These are phyloP conservation scores for Lymantria dispar DNA, from an alignment of 2,888 invertebrate genomes.

Conservation along the genomic window DNA sequence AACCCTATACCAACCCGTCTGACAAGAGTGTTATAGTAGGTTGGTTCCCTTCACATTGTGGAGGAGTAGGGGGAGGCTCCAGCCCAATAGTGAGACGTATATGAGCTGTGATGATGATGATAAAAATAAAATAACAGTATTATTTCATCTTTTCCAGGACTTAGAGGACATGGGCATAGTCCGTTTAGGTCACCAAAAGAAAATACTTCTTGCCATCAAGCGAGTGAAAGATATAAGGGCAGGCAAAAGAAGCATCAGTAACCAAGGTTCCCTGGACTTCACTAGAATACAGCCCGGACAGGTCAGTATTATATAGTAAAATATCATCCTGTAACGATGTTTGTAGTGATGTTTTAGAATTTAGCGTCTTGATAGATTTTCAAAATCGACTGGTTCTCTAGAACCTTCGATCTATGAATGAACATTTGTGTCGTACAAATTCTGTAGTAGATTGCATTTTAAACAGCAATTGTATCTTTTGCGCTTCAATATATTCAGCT, in stretches of 20 bases:
- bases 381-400: background rate
- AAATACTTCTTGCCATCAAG: conserved; percentile 97
- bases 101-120: no score
- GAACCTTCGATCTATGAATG: background rate
- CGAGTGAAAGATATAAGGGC: conserved; percentile 96
- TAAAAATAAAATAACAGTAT: background rate
- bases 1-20: no score
- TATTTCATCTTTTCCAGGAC: conserved; percentile 79
- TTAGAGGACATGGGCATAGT: conserved; percentile 98
- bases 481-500: background rate
- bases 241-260: conserved; percentile 87
- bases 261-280: conserved; percentile 74
- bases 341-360: conserved; percentile 75
- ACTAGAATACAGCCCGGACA: conserved; percentile 72
- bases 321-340: conserved; percentile 36
- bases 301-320: conserved; percentile 61
- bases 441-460: background rate
- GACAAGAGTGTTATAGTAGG: no score
- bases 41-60: no score
- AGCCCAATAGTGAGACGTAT: no score
- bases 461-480: background rate
- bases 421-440: background rate
- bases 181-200: conserved; percentile 98
- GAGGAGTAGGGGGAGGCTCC: no score
- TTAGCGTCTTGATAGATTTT: conserved; percentile 47